These are phyloP conservation scores for Sebastes taczanowskii DNA, from an alignment of 2,797 vertebrate species.

Conservation along the genomic window DNA sequence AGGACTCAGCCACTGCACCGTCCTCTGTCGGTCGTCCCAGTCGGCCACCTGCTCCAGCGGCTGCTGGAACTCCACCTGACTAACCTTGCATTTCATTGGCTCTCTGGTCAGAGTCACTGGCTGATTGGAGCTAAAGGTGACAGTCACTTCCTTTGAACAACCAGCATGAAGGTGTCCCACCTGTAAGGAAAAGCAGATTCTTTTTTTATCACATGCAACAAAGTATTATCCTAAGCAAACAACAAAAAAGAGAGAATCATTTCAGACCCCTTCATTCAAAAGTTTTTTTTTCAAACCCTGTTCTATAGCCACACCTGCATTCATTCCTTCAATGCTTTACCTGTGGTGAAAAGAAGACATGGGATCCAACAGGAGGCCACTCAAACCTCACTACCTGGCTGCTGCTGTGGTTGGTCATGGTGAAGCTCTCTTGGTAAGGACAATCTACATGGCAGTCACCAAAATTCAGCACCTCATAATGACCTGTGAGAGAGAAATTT, in stretches of 20 bases:
- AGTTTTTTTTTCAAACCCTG: background rate
- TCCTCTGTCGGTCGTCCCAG: conserved; percentile 87
- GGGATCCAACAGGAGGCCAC: conserved; percentile 79
- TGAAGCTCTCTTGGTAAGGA: conserved; percentile 82
- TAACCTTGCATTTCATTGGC: conserved; percentile 82
- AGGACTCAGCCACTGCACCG: conserved; percentile 81
- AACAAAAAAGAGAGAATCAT: background rate
- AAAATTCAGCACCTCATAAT: conserved; percentile 83
- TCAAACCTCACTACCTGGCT: conserved; percentile 84
- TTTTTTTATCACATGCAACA: background rate
- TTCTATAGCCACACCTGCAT: background rate
- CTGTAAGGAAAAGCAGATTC: conserved; percentile 52
- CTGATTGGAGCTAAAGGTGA: conserved; percentile 83
- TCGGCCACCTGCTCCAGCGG: conserved; percentile 84
- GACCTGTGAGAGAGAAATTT: conserved; percentile 60
- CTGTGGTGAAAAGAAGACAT: conserved; percentile 87
- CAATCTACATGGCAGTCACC: conserved; percentile 83
- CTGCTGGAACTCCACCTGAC: conserved; percentile 80
- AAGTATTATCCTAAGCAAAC: background rate
- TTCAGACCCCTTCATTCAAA: background rate
- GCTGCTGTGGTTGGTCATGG: conserved; percentile 87
- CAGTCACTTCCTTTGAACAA: conserved; percentile 86
- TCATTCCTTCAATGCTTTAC: conserved; percentile 63
- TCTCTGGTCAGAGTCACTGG: conserved; percentile 73
- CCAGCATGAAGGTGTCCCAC: conserved; percentile 90